These are phyloP conservation scores for Nothoprocta perdicaria DNA, from an alignment of 2,113 vertebrate species.

Conservation along the genomic window DNA sequence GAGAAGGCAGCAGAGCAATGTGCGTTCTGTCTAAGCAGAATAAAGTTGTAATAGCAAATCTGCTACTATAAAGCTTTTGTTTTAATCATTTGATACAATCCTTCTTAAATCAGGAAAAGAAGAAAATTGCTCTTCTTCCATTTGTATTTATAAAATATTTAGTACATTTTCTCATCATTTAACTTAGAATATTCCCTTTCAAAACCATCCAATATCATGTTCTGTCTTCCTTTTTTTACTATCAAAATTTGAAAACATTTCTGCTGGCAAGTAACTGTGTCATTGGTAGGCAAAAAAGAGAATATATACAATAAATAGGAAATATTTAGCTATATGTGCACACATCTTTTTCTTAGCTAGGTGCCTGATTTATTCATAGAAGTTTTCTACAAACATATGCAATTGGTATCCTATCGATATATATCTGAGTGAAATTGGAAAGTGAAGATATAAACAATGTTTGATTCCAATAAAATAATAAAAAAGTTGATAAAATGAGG, in stretches of 20 bases:
- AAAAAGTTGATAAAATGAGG: not conserved
- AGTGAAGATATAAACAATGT: not conserved
- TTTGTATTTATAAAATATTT: not conserved
- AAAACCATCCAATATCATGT: not conserved
- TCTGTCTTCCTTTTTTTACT: not conserved
- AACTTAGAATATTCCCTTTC: not conserved
- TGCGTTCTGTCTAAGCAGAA: not conserved
- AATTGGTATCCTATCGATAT: not conserved
- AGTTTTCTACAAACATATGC: not conserved
- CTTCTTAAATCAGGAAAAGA: not conserved
- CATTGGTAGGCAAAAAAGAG: not conserved
- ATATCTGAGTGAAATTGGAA: not conserved
- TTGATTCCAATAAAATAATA: not conserved
- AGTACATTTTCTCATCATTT: not conserved
- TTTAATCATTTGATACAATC: not conserved
- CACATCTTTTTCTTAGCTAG: not conserved
- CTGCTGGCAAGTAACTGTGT: not conserved
- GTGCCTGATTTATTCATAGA: not conserved
- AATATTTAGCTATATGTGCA: not conserved
- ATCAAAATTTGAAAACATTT: not conserved
- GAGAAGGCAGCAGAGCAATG: not conserved
- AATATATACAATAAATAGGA: not conserved
- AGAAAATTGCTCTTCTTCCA: not conserved
- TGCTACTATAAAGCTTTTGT: not conserved
- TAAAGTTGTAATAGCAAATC: not conserved